Evolutionary conservation across 2,888 invertebrate genomes (phyloP), one percentile per base, ranked within the genome.

Genomic region (Temnothorax ravouxi): DNA sequence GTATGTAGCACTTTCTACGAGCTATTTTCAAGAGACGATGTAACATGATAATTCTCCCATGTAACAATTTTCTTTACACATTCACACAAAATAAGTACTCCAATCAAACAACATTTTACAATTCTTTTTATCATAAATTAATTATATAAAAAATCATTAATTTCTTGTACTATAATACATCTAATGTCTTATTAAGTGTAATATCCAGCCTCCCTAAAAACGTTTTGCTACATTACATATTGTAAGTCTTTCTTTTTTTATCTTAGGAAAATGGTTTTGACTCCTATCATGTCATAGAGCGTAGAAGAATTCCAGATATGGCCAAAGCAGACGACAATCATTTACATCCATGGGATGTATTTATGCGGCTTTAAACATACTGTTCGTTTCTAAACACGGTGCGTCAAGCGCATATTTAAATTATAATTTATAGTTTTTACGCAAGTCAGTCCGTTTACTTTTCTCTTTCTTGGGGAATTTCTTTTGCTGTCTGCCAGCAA

Each of bases 121-220:
- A 91, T 90, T 88, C 88, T 83, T 91, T 93, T 92, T 89, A n/a
- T 67, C 91, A 94, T 94, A 94, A 94, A 94, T 94, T 94, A 94
- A 94, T 94, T 93, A 94, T 93, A 94, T 93, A 92, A 93, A 94
- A 94, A 94, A 92, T 93, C 85, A 91, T 93, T 93, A 93, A 93
- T 92, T 93, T 29, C 25, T 47, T 67, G 47, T 93, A 92, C 93
- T 94, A 94, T 94, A 93, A 93, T 94, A 94, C 94, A 94, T 91
- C 92, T 93, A 94, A 91, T 90, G 91, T 92, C 91, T 92, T 89
- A 91, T 91, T 91, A 91, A 92, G 91, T 93, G 90, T 72, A 54
- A 21, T 91, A 92, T 92, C 92, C 93, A 93, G 93, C 92, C 91
- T 93, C 91, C 92, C 92, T 92, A 91, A 91, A 91, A 93, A 89